phyloP scores from a whole-genome alignment of 2,888 invertebrate genomes.

The Eulithis testata region DNA sequence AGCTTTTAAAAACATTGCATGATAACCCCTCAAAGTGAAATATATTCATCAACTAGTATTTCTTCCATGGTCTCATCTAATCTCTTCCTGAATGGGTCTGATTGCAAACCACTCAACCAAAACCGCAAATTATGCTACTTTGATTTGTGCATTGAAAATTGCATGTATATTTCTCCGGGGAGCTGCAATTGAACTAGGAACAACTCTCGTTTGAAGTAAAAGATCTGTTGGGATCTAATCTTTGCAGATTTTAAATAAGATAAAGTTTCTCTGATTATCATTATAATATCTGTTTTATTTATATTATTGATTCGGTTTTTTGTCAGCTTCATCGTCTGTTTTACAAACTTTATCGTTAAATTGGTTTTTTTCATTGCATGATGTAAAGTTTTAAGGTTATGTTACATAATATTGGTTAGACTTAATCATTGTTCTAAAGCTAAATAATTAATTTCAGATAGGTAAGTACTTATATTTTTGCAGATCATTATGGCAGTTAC shows the following conservation, averaged over 20 bases:
- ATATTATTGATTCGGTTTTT: background rate
- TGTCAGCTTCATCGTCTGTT: background rate
- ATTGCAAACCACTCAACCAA: slow-evolving; percentile 36
- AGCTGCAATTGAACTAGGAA: slow-evolving; percentile 16
- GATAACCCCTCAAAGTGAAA: background rate
- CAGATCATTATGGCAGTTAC: too few relatives aligned
- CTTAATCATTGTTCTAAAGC: too few relatives aligned
- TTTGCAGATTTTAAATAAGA: slow-evolving; percentile 6
- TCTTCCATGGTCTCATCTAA: slow-evolving; percentile 13
- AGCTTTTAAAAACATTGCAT: too few relatives aligned
- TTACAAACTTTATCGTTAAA: too few relatives aligned
- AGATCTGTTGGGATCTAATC: background rate
- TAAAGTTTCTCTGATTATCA: background rate
- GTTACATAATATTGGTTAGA: too few relatives aligned
- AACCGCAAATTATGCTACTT: slow-evolving; percentile 39
- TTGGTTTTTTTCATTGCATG: too few relatives aligned
- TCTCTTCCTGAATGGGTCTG: slow-evolving; percentile 30
- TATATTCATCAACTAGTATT: background rate
- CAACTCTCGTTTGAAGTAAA: slow-evolving; percentile 7
- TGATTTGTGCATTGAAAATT: slow-evolving; percentile 36
- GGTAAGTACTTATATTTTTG: too few relatives aligned
- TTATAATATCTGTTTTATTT: background rate
- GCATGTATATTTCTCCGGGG: slow-evolving; percentile 39
- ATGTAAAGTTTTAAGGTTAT: too few relatives aligned
- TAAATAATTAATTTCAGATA: too few relatives aligned